Conservation (phyloP, 2,888 invertebrate genomes). For the Oeneis ivallda region DNA sequence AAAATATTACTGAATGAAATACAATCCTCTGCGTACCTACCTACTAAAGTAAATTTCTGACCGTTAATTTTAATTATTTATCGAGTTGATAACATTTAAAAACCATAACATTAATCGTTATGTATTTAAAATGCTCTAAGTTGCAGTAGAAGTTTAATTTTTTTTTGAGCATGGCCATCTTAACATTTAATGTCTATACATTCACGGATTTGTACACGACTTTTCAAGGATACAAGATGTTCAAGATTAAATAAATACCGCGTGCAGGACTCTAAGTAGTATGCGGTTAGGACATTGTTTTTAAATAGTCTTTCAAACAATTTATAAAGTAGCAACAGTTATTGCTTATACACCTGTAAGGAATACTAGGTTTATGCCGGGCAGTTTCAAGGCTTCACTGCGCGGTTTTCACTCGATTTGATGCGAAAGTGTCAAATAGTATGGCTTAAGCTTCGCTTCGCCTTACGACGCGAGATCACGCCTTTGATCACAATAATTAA, state of each 20-base stretch:
- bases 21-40: neutral
- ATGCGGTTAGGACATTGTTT: constrained; percentile 4
- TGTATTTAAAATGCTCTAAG: neutral
- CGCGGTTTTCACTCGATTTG: neutral
- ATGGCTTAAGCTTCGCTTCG: neutral
- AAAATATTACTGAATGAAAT: no score
- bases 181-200: constrained; percentile 35
- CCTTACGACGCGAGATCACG: neutral
- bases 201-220: constrained; percentile 67
- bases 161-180: constrained; percentile 56
- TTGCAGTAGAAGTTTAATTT: constrained; percentile 39
- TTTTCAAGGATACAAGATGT: constrained; percentile 58
- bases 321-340: neutral
- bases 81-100: constrained; percentile 1
- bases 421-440: neutral
- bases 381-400: no score
- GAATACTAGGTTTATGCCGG: no score
- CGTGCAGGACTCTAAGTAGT: constrained; percentile 8
- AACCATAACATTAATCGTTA: constrained; percentile 5
- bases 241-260: neutral
- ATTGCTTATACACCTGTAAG: neutral
- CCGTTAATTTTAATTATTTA: neutral
- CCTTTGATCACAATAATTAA: neutral
- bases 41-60: neutral
- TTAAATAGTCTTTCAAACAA: neutral